These are phyloP conservation scores for Acronicta alni DNA, from an alignment of 2,888 invertebrate genomes.

Conservation along the genomic window DNA sequence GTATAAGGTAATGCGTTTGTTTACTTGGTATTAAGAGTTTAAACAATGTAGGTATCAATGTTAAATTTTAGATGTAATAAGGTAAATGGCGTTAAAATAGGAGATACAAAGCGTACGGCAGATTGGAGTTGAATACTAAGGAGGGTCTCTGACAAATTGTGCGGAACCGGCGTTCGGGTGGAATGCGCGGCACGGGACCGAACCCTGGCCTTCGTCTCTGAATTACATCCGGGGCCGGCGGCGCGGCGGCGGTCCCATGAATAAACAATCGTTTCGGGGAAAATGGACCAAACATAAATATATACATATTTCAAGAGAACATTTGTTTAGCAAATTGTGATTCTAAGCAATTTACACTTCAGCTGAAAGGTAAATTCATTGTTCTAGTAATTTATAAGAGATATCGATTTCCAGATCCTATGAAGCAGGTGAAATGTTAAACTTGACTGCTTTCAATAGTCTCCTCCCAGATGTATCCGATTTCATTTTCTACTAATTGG, in stretches of 20 bases:
- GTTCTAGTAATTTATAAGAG: too few relatives aligned
- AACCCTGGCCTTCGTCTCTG: conserved; percentile 49
- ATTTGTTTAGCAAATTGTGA: conserved; percentile 8
- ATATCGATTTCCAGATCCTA: too few relatives aligned
- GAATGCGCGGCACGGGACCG: conserved; percentile 33
- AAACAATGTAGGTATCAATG: conserved; percentile 1
- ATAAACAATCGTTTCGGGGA: conserved; percentile 43
- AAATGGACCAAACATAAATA: conserved; percentile 31
- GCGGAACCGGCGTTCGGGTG: conserved; percentile 19
- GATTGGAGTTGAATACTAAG: conserved; percentile 39
- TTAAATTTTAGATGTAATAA: conserved; percentile 12
- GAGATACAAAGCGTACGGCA: conserved; percentile 22
- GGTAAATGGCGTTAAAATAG: conserved; percentile 33
- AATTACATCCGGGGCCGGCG: conserved; percentile 42
- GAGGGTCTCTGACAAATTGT: conserved; percentile 28
- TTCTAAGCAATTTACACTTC: background rate
- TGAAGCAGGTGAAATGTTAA: too few relatives aligned
- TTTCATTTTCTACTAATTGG: too few relatives aligned
- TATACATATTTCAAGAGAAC: conserved; percentile 10
- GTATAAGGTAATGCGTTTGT: conserved; percentile 11
- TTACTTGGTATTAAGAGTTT: conserved; percentile 8
- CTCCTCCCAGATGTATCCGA: too few relatives aligned
- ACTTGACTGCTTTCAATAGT: too few relatives aligned
- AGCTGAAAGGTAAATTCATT: background rate
- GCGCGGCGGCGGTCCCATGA: conserved; percentile 23